phyloP scores from a whole-genome alignment of 1,140 invertebrate genomes.

The Drosophila elegans region DNA sequence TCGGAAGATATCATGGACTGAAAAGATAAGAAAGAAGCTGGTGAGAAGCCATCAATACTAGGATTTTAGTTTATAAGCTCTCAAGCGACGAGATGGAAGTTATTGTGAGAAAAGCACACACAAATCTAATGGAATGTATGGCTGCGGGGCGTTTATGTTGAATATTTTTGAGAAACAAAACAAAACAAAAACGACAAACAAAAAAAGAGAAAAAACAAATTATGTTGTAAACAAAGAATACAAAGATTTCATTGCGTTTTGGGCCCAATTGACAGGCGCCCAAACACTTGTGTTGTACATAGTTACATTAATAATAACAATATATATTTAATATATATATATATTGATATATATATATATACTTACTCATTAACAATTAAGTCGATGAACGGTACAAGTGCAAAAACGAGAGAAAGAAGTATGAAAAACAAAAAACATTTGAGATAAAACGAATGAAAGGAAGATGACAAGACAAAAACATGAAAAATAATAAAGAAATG shows the following conservation, averaged over 20 bases:
- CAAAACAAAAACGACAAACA: conserved; percentile 30
- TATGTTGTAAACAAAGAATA: conserved; percentile 72
- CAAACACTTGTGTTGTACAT: conserved; percentile 72
- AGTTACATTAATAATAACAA: conserved; percentile 76
- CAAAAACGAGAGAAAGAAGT: conserved; percentile 49
- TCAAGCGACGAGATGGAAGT: conserved; percentile 33
- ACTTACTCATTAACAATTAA: conserved; percentile 78
- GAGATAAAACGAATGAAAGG: conserved; percentile 48
- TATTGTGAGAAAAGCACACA: conserved; percentile 69
- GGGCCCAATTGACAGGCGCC: conserved; percentile 32
- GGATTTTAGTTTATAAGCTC: conserved; percentile 76
- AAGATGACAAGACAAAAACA: conserved; percentile 57
- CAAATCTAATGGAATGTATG: conserved; percentile 41
- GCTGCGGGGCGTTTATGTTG: conserved; percentile 63
- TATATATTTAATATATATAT: conserved; percentile 76
- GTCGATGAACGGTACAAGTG: conserved; percentile 80
- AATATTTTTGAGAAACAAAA: conserved; percentile 70
- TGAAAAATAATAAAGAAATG: conserved; percentile 82
- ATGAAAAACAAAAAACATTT: conserved; percentile 40
- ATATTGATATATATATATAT: conserved; percentile 67
- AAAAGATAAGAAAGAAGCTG: conserved; percentile 39
- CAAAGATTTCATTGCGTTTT: conserved; percentile 75
- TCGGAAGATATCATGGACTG: conserved; percentile 76
- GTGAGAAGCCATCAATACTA: conserved; percentile 65
- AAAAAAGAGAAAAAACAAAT: conserved; percentile 49